These are phyloP conservation scores for Pyrrhosoma nymphula DNA, from an alignment of 2,888 invertebrate genomes.

Conservation along the genomic window DNA sequence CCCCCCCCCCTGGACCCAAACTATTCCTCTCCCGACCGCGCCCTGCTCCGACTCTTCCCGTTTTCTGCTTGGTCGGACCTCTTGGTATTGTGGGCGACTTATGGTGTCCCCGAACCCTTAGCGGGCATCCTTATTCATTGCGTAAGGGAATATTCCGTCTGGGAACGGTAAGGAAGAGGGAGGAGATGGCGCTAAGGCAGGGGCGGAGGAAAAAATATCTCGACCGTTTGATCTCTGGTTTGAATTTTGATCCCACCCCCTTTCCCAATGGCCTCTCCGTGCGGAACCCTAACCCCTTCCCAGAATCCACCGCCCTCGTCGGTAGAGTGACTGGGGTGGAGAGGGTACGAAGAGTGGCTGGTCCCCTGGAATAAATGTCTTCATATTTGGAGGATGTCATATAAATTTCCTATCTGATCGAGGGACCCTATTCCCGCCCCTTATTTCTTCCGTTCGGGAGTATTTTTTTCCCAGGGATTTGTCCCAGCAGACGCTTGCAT, in stretches of 20 bases:
- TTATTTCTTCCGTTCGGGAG: neutral
- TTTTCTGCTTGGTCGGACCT: conserved; percentile 64
- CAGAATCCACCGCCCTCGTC: neutral
- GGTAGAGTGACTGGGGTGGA: neutral
- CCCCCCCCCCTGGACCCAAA: neutral
- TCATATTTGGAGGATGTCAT: conserved; percentile 36
- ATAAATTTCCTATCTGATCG: conserved; percentile 38
- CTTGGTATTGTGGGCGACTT: conserved; percentile 63
- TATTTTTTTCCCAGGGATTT: conserved; percentile 15
- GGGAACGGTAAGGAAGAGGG: neutral
- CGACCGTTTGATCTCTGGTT: conserved; percentile 28
- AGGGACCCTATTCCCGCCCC: neutral
- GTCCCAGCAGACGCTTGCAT: conserved; percentile 2
- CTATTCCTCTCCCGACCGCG: neutral
- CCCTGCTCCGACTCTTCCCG: conserved; percentile 29
- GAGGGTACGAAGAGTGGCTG: neutral
- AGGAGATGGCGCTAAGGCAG: neutral
- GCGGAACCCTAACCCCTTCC: neutral
- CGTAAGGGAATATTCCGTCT: conserved; percentile 35
- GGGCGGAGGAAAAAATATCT: neutral
- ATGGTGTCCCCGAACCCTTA: conserved; percentile 48
- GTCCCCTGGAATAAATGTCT: conserved; percentile 43
- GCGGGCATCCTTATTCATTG: conserved; percentile 58
- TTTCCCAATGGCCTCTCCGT: neutral
- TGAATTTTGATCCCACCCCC: neutral